Evolutionary conservation across 2,797 vertebrate species (phyloP).

Genomic region (Sebastes vulpes): DNA sequence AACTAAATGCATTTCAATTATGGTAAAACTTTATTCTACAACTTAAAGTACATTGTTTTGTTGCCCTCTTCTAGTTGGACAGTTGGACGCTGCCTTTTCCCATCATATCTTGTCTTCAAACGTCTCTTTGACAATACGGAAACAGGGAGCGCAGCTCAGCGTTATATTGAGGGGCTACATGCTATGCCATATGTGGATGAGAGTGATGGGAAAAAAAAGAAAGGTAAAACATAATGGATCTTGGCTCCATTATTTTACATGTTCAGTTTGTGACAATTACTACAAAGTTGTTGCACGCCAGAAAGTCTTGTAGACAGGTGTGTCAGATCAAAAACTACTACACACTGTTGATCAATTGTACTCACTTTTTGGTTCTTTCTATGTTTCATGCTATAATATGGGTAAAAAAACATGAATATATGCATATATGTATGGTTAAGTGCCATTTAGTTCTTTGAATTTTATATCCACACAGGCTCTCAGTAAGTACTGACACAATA

Average conservation of each 20-base stretch:
- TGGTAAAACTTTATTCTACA: neutral
- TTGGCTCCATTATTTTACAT: neutral
- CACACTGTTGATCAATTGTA: too few species aligned
- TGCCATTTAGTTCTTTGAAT: neutral
- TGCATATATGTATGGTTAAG: neutral
- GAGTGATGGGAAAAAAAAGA: too few species aligned
- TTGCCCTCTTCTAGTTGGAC: neutral
- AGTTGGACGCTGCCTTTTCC: neutral
- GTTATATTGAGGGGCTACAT: neutral
- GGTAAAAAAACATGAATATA: neutral
- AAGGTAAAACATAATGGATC: neutral
- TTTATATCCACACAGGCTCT: neutral
- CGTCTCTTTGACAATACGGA: rapidly evolving
- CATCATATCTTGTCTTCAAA: neutral
- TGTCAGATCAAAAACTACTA: too few species aligned
- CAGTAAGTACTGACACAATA: slow-evolving; percentile 43
- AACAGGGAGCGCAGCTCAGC: neutral
- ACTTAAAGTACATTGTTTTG: neutral
- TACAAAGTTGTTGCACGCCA: neutral
- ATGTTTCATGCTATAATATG: neutral
- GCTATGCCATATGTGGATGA: too few species aligned
- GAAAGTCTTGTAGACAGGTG: too few species aligned
- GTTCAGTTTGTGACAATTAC: neutral
- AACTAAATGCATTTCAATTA: neutral
- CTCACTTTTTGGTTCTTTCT: neutral